These are phyloP conservation scores for Lytechinus variegatus DNA, from an alignment of 35 echinoderm and acorn worm genomes.

Conservation along the genomic window DNA sequence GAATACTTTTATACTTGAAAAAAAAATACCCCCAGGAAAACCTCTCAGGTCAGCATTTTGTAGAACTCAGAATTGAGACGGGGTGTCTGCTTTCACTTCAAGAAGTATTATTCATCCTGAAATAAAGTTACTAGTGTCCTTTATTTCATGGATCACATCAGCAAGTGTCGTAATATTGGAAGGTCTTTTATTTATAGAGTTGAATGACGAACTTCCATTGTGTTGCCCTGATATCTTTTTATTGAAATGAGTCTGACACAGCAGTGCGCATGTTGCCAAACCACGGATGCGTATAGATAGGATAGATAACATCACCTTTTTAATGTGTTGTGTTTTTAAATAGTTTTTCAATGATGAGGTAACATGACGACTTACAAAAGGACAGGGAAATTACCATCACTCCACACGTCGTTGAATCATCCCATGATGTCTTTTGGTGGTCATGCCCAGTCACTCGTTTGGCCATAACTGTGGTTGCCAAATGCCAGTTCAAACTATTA, in stretches of 20 bases:
- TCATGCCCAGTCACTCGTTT: neutral
- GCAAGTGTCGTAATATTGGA: neutral
- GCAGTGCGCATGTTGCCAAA: neutral
- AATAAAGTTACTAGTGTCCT: neutral
- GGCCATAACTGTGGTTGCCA: neutral
- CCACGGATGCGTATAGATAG: neutral
- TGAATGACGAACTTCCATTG: neutral
- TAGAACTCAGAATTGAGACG: no score
- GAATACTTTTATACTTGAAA: no score
- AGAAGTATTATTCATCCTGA: neutral
- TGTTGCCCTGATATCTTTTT: neutral
- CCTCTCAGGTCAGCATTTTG: no score
- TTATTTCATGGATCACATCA: neutral
- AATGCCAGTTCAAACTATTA: neutral
- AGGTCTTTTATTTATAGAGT: neutral
- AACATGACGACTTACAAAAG: neutral
- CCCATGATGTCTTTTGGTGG: neutral
- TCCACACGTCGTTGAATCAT: neutral
- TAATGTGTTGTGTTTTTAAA: neutral
- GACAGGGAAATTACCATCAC: neutral
- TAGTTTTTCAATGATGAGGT: neutral
- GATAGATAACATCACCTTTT: no score
- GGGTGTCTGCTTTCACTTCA: no score
- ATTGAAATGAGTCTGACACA: neutral
- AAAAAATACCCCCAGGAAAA: no score